Percentiles rank a stretch among this genome's conserved stretches.
Conservation (phyloP, 2,888 invertebrate species). For the Pteria penguin region DNA sequence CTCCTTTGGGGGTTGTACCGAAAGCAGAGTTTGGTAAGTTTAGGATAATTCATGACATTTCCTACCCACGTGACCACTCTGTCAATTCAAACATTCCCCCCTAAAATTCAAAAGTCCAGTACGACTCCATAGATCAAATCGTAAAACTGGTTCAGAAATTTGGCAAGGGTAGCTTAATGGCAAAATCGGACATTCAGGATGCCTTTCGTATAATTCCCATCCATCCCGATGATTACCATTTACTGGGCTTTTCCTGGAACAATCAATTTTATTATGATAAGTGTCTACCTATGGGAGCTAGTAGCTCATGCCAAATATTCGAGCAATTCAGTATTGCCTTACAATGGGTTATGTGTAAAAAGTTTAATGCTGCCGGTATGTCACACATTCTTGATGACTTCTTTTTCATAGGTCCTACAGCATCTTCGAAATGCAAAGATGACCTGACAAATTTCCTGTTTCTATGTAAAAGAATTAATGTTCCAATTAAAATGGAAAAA, state of each 20-base stretch:
- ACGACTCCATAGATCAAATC: background rate
- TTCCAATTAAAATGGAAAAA: constrained; percentile 4
- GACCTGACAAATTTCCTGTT: constrained; percentile 11
- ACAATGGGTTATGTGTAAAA: constrained; percentile 35
- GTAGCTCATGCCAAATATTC: constrained; percentile 40
- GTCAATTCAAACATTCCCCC: background rate
- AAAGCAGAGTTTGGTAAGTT: background rate
- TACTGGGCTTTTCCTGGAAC: constrained; percentile 21
- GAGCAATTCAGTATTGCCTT: constrained; percentile 29
- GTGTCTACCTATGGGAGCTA: constrained; percentile 43
- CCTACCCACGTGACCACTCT: background rate
- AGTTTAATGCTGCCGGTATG: background rate
- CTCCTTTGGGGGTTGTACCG: no score
- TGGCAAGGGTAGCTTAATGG: constrained; percentile 29
- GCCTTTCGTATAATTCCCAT: constrained; percentile 30
- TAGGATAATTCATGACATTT: background rate
- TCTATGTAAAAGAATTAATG: constrained; percentile 6
- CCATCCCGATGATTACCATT: constrained; percentile 9
- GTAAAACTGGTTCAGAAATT: constrained; percentile 6
- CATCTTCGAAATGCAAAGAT: constrained; percentile 1
- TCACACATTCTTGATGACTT: constrained; percentile 35
- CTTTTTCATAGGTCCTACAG: constrained; percentile 9
- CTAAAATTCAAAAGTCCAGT: background rate
- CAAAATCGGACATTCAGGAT: constrained; percentile 33
- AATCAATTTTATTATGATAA: constrained; percentile 3